Conservation (phyloP, 2,797 vertebrate species). For the Argentina silus region DNA sequence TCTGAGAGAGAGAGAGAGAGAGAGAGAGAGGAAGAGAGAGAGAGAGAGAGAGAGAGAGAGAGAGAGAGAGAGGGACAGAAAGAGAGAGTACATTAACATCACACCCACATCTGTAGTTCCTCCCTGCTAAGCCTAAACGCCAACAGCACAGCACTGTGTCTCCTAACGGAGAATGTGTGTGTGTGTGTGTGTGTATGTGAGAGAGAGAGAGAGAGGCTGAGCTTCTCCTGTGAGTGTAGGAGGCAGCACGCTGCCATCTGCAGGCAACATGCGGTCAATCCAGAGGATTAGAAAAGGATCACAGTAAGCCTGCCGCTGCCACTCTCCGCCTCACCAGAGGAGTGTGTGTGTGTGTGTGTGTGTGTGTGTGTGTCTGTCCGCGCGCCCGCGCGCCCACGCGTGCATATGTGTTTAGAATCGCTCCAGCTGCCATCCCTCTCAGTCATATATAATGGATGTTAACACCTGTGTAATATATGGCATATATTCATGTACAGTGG, state of each 20-base stretch:
- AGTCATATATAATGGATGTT: slow-evolving; percentile 15
- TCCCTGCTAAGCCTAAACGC: slow-evolving; percentile 17
- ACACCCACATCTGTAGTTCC: slow-evolving; percentile 2
- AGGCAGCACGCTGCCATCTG: slow-evolving; percentile 49
- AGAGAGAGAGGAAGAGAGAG: not conserved
- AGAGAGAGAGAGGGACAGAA: slow-evolving; percentile 19
- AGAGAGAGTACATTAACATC: slow-evolving; percentile 16
- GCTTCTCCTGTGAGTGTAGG: slow-evolving; percentile 19
- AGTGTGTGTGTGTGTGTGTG: slow-evolving; percentile 21
- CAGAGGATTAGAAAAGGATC: slow-evolving; percentile 48
- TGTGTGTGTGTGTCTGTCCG: slow-evolving; percentile 13
- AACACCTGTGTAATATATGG: slow-evolving; percentile 26
- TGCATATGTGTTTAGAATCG: slow-evolving; percentile 21
- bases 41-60: not conserved
- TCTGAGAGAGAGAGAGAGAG: slow-evolving; percentile 72
- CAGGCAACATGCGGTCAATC: slow-evolving; percentile 53
- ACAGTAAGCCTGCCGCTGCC: slow-evolving; percentile 46
- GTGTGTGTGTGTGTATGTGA: not conserved
- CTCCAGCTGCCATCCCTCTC: slow-evolving; percentile 1
- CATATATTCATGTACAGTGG: slow-evolving; percentile 28
- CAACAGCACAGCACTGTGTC: slow-evolving; percentile 19
- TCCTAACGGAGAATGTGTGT: slow-evolving; percentile 3
- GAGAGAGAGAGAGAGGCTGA: not conserved
- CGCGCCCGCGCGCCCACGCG: slow-evolving; percentile 6
- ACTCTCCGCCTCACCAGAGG: slow-evolving; percentile 32